A percentile compares a stretch with the other conserved stretches of the same genome.
Evolutionary conservation across 1,140 invertebrate genomes (phyloP).

Genomic region (Heliconius melpomene): DNA sequence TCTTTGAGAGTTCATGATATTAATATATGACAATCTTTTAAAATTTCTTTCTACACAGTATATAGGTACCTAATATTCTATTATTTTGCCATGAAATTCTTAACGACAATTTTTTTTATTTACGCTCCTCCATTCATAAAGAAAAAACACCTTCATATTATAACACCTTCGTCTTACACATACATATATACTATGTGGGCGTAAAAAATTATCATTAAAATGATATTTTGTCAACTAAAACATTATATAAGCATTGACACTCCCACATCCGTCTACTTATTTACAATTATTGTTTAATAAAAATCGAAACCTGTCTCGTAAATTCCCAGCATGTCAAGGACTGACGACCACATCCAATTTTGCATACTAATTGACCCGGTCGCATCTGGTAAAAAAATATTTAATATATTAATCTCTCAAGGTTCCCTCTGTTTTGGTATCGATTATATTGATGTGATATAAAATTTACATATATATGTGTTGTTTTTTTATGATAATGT

Average conservation of each 20-base stretch:
- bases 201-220: background rate
- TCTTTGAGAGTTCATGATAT: too few relatives aligned
- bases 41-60: too few relatives aligned
- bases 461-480: slow-evolving; percentile 19
- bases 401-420: slow-evolving; percentile 20
- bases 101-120: too few relatives aligned
- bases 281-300: slow-evolving; percentile 28
- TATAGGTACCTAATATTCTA: too few relatives aligned
- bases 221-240: slow-evolving; percentile 13
- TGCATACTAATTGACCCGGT: slow-evolving; percentile 25
- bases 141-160: background rate
- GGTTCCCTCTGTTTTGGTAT: slow-evolving; percentile 21
- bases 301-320: slow-evolving; percentile 24
- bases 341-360: slow-evolving; percentile 22
- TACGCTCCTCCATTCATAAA: background rate
- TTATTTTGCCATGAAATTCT: too few relatives aligned
- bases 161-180: background rate
- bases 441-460: background rate
- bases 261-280: slow-evolving; percentile 27
- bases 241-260: background rate
- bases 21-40: too few relatives aligned
- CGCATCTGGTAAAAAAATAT: slow-evolving; percentile 9
- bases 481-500: background rate
- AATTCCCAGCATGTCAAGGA: slow-evolving; percentile 37
- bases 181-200: background rate